Percentiles rank a stretch among this genome's conserved stretches.
Conservation (phyloP, 2,113 vertebrate genomes). For the Nesospiza acunhae region DNA sequence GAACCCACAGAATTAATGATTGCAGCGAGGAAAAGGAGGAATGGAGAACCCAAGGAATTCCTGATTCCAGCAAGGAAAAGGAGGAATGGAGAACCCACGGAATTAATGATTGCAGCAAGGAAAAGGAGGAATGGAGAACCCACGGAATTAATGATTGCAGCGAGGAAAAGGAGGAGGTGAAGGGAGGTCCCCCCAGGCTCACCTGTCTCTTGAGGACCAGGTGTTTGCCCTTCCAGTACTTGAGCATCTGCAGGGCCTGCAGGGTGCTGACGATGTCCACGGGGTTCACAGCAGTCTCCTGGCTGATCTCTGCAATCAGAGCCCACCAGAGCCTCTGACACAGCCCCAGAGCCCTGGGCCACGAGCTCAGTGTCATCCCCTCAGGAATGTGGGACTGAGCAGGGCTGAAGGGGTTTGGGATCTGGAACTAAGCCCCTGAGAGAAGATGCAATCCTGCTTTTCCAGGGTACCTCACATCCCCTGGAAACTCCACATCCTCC, state of each 20-base stretch:
- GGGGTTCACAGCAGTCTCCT: conserved; percentile 96
- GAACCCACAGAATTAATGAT: too few species aligned
- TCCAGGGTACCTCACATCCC: not conserved
- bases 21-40: not conserved
- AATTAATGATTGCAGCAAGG: too few species aligned
- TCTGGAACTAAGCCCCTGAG: not conserved
- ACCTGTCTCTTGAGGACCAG: conserved; percentile 96
- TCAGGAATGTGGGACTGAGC: not conserved
- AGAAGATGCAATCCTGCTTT: not conserved
- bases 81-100: too few species aligned
- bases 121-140: too few species aligned
- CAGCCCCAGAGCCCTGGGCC: not conserved
- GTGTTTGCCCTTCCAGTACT: conserved; percentile 99
- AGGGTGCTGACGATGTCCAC: conserved; percentile 98
- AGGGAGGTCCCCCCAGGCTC: not conserved
- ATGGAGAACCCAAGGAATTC: not conserved
- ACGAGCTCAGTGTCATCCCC: not conserved
- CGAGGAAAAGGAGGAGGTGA: too few species aligned
- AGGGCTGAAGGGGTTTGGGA: not conserved
- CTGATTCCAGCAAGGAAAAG: not conserved
- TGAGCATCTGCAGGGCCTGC: conserved; percentile 99
- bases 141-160: too few species aligned
- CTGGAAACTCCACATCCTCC: fast-evolving
- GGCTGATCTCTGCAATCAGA: conserved; percentile 88
- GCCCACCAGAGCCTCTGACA: not conserved